phyloP scores from a whole-genome alignment of 2,113 vertebrate species.

The Piaya cayana region DNA sequence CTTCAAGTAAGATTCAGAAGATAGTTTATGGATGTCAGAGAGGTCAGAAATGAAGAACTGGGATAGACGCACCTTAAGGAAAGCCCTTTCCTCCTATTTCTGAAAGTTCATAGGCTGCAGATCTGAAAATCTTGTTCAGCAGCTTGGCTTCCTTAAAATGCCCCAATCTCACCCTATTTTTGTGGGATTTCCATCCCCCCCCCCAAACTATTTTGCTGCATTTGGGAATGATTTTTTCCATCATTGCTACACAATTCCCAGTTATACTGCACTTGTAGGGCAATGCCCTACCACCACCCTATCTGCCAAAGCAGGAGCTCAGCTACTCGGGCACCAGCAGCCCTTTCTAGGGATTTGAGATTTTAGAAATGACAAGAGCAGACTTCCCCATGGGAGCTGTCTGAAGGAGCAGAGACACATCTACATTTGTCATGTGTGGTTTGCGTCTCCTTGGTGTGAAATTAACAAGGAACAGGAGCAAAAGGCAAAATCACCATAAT shows the following conservation, averaged over 20 bases:
- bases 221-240: background rate
- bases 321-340: background rate
- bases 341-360: background rate
- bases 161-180: background rate
- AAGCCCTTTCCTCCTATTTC: background rate
- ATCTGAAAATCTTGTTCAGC: background rate
- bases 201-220: background rate
- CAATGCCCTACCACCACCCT: background rate
- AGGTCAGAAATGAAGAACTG: background rate
- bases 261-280: rapidly evolving
- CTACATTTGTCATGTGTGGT: background rate
- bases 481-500: background rate
- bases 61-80: background rate
- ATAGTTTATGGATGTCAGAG: background rate
- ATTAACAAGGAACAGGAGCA: background rate
- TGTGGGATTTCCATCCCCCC: background rate
- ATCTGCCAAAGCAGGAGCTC: background rate
- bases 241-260: background rate
- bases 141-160: background rate
- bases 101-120: background rate
- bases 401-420: background rate
- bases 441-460: background rate
- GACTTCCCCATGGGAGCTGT: background rate
- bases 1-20: background rate
- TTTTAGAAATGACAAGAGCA: background rate